Conservation (phyloP, 2,797 vertebrate genomes). For the Gymnocypris eckloni region DNA sequence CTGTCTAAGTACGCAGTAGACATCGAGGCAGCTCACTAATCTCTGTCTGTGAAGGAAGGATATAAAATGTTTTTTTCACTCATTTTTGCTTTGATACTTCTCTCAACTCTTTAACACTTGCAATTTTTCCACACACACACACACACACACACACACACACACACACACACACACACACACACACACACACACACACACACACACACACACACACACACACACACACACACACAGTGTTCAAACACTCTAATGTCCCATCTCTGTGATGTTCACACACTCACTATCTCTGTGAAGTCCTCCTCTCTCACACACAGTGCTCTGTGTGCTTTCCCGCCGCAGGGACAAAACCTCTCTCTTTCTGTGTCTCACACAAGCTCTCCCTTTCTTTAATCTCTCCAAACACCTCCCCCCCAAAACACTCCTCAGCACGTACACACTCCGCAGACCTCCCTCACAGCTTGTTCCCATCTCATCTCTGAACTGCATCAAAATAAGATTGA, state of each 20-base stretch:
- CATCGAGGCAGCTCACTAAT: constrained; percentile 8
- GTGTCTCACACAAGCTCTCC: constrained; percentile 32
- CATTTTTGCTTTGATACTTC: constrained; percentile 30
- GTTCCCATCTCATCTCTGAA: constrained; percentile 2
- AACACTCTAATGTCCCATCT: constrained; percentile 38
- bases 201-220: too few relatives aligned
- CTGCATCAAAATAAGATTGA: constrained; percentile 36
- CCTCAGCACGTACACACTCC: constrained; percentile 48
- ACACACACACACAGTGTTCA: constrained; percentile 23
- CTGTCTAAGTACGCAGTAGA: neutral
- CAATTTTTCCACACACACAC: constrained; percentile 10
- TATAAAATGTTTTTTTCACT: constrained; percentile 18
- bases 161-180: too few relatives aligned
- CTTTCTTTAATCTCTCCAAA: constrained; percentile 51
- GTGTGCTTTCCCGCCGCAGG: constrained; percentile 27
- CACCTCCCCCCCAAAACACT: constrained; percentile 44
- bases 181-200: too few relatives aligned
- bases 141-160: too few relatives aligned
- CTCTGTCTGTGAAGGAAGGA: neutral
- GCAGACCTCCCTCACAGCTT: constrained; percentile 14
- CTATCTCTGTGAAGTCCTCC: constrained; percentile 52
- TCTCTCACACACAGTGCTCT: constrained; percentile 40
- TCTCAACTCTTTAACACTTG: constrained; percentile 35
- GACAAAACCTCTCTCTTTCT: constrained; percentile 42
- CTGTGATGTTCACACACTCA: constrained; percentile 47